phyloP scores from a whole-genome alignment of 2,888 invertebrate genomes.

The Callinectes sapidus region DNA sequence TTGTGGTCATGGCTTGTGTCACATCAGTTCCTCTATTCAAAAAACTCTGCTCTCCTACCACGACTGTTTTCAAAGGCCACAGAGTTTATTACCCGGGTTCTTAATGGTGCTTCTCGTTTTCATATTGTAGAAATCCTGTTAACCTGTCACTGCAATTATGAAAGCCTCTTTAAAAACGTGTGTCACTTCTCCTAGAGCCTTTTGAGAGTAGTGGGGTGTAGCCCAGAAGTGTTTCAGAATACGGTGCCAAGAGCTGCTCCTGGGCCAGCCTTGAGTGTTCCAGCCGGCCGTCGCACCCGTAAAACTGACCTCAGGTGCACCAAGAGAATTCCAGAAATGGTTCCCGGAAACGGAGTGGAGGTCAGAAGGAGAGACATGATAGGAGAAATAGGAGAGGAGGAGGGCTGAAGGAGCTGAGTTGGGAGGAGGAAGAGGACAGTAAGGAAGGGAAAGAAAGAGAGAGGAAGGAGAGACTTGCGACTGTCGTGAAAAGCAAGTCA shows the following conservation, averaged over 20 bases:
- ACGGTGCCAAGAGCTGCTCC: neutral
- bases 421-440: neutral
- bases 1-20: neutral
- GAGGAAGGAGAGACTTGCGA: neutral
- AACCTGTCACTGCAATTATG: no score
- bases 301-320: neutral
- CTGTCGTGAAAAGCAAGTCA: neutral
- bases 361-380: neutral
- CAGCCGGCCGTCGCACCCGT: neutral
- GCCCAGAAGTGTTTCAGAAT: no score
- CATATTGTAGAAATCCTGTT: no score
- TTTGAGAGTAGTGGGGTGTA: no score
- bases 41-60: no score
- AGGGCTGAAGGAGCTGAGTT: neutral
- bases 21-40: neutral
- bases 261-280: neutral
- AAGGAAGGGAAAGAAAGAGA: neutral
- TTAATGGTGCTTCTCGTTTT: no score
- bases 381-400: neutral
- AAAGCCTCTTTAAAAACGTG: no score
- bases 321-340: neutral
- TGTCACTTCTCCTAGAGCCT: no score
- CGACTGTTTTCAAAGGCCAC: no score
- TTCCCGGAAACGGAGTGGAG: neutral
- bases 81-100: no score